Conservation (phyloP, 2,797 vertebrate genomes). For the Bryconaethiops microstoma region DNA sequence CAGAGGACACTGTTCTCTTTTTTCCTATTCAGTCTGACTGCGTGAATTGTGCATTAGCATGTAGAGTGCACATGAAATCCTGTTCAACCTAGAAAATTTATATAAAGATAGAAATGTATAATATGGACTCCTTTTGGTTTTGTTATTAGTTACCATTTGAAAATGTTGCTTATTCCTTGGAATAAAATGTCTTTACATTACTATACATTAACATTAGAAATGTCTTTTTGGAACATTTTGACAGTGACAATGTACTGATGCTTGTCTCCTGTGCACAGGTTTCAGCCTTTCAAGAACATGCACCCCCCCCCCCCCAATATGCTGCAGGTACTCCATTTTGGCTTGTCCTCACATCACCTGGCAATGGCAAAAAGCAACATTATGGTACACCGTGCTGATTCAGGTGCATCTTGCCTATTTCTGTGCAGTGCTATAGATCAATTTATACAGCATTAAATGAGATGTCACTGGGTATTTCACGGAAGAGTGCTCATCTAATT, state of each 20-base stretch:
- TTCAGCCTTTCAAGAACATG: background rate
- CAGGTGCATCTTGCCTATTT: background rate
- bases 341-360: constrained; percentile 47
- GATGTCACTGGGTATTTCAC: constrained; percentile 8
- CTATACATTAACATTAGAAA: too few relatives aligned
- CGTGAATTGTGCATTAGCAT: constrained; percentile 11
- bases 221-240: background rate
- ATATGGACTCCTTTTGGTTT: too few relatives aligned
- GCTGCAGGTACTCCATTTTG: constrained; percentile 31
- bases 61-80: background rate
- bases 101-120: too few relatives aligned
- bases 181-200: too few relatives aligned
- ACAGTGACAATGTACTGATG: constrained; percentile 4
- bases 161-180: too few relatives aligned
- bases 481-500: background rate
- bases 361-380: background rate
- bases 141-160: too few relatives aligned
- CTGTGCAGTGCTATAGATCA: constrained; percentile 6
- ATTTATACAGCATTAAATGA: background rate
- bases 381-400: background rate
- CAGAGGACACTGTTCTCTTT: constrained; percentile 61
- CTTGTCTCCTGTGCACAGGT: constrained; percentile 31
- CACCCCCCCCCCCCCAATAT: background rate
- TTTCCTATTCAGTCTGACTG: constrained; percentile 18
- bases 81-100: background rate